phyloP scores from a whole-genome alignment of 2,888 invertebrate genomes.

The Drosophila nr. medialis region DNA sequence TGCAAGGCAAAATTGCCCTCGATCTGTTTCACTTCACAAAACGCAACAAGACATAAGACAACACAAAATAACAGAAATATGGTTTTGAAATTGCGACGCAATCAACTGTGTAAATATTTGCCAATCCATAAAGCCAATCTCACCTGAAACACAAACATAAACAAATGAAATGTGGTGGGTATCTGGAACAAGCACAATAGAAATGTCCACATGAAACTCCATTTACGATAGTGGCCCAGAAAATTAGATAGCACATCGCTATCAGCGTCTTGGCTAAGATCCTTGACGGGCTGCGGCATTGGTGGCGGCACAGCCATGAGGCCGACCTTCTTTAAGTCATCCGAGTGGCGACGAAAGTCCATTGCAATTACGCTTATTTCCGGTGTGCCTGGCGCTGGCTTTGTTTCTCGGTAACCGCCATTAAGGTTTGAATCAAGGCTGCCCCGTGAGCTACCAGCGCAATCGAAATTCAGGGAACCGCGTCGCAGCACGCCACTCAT shows the following conservation, averaged over 20 bases:
- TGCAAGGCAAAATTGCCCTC: slow-evolving; percentile 26
- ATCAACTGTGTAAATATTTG: slow-evolving; percentile 71
- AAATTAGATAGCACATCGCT: slow-evolving; percentile 86
- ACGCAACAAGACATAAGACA: slow-evolving; percentile 11
- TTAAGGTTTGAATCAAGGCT: slow-evolving; percentile 77
- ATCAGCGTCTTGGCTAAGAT: slow-evolving; percentile 80
- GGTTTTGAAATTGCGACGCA: slow-evolving; percentile 50
- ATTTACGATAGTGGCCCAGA: slow-evolving; percentile 87
- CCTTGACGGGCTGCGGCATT: slow-evolving; percentile 28
- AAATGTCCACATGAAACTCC: slow-evolving; percentile 87
- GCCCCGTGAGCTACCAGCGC: slow-evolving; percentile 69
- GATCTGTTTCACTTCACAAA: slow-evolving; percentile 30
- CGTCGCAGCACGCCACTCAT: slow-evolving; percentile 83
- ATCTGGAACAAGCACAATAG: slow-evolving; percentile 87
- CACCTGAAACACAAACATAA: slow-evolving; percentile 87
- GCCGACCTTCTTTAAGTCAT: slow-evolving; percentile 80
- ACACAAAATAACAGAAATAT: slow-evolving; percentile 18
- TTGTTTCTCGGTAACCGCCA: slow-evolving; percentile 78
- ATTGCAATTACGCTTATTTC: slow-evolving; percentile 83
- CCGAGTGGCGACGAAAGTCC: slow-evolving; percentile 82
- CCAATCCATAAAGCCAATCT: slow-evolving; percentile 60
- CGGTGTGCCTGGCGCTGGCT: slow-evolving; percentile 77
- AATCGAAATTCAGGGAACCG: slow-evolving; percentile 81
- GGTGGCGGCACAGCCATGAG: slow-evolving; percentile 15
- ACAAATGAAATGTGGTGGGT: slow-evolving; percentile 88